phyloP scores from a whole-genome alignment of 1,140 invertebrate genomes.

The Helicoverpa armigera region DNA sequence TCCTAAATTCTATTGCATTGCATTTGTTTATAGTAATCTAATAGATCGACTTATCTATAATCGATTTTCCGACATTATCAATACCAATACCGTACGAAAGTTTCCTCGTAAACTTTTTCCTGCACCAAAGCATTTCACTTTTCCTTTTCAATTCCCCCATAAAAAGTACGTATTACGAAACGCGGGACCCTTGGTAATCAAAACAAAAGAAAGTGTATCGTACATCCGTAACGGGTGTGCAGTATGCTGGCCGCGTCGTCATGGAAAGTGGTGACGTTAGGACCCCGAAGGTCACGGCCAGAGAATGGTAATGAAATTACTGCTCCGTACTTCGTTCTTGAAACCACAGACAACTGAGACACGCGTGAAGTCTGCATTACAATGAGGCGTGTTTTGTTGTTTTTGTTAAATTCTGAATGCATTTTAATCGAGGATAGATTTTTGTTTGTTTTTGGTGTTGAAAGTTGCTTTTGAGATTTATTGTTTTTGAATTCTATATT shows the following conservation, averaged over 20 bases:
- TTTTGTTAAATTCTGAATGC: neutral
- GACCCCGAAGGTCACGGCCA: slow-evolving; percentile 72
- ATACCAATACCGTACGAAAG: no score
- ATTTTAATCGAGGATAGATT: no score
- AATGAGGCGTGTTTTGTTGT: neutral
- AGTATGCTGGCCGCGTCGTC: slow-evolving; percentile 63
- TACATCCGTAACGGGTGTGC: slow-evolving; percentile 57
- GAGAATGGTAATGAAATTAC: slow-evolving; percentile 68
- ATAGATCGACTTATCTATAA: no score
- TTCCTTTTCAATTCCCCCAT: slow-evolving; percentile 23
- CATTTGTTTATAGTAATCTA: no score
- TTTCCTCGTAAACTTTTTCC: neutral
- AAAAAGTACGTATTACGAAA: slow-evolving; percentile 44
- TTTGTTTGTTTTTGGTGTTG: no score
- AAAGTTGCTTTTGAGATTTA: neutral
- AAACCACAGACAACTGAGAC: neutral
- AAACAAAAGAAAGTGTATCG: slow-evolving; percentile 63
- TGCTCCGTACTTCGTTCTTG: neutral
- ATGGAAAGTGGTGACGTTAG: slow-evolving; percentile 69
- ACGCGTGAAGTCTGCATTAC: neutral
- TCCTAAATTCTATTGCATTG: no score
- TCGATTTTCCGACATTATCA: no score
- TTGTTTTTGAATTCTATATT: neutral
- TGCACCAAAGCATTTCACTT: slow-evolving; percentile 16
- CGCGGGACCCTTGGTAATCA: slow-evolving; percentile 39